Evolutionary conservation across 1,140 invertebrate genomes (phyloP).

Genomic region (Drosophila pruinosa): DNA sequence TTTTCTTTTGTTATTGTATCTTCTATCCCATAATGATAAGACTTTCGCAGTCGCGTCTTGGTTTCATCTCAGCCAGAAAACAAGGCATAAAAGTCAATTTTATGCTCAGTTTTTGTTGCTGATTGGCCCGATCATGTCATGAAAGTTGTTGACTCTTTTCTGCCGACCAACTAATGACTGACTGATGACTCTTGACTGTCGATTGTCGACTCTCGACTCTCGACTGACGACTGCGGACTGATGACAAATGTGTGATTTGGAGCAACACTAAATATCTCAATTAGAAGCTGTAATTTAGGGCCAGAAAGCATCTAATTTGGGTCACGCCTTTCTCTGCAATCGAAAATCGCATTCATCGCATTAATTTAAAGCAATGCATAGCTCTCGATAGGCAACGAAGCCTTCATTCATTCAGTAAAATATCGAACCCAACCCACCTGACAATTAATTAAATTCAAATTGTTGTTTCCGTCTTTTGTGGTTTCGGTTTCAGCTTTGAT

Average conservation of each 20-base stretch:
- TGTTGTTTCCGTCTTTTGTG: slow-evolving; percentile 31
- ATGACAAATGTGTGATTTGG: slow-evolving; percentile 57
- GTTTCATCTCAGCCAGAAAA: slow-evolving; percentile 51
- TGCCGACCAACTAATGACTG: background rate
- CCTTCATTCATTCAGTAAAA: slow-evolving; percentile 61
- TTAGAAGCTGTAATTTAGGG: slow-evolving; percentile 67
- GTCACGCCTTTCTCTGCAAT: slow-evolving; percentile 68
- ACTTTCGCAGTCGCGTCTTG: slow-evolving; percentile 51
- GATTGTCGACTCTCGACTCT: too few relatives aligned
- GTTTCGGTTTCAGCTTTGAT: slow-evolving; percentile 24
- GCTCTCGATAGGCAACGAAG: slow-evolving; percentile 39
- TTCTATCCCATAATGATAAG: slow-evolving; percentile 74
- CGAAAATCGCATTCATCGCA: slow-evolving; percentile 46
- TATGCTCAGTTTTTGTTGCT: slow-evolving; percentile 74
- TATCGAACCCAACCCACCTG: slow-evolving; percentile 62
- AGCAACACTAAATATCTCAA: slow-evolving; percentile 80
- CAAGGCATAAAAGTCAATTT: slow-evolving; percentile 76
- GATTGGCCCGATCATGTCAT: slow-evolving; percentile 69
- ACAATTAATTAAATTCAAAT: slow-evolving; percentile 76
- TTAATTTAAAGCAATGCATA: slow-evolving; percentile 54
- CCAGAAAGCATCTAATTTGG: slow-evolving; percentile 55
- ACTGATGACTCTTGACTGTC: background rate
- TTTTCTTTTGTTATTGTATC: slow-evolving; percentile 61
- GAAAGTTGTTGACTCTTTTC: slow-evolving; percentile 37
- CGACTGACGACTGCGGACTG: background rate